These are phyloP conservation scores for Cryptoleucopteryx plumbea DNA, from an alignment of 2,113 vertebrate species.

Conservation along the genomic window DNA sequence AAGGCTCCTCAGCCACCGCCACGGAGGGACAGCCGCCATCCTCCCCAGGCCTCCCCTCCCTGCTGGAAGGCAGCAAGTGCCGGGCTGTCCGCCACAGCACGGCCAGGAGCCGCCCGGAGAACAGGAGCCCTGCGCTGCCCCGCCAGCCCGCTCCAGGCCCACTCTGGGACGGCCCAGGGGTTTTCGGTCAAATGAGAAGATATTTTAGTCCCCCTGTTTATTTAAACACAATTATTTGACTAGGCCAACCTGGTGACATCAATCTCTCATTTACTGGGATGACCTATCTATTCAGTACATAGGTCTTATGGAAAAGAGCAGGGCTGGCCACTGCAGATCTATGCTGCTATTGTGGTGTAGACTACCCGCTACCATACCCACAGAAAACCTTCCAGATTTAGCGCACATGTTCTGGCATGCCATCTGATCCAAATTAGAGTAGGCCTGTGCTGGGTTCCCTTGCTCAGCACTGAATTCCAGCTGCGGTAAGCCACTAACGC, in stretches of 20 bases:
- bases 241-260: neutral
- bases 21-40: rapidly evolving
- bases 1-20: neutral
- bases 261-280: neutral
- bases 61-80: neutral
- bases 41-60: rapidly evolving
- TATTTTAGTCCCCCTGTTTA: neutral
- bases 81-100: neutral
- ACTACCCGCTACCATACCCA: neutral
- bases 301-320: neutral
- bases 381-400: neutral
- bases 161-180: neutral
- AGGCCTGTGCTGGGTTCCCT: neutral
- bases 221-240: neutral
- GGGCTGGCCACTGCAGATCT: neutral
- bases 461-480: slow-evolving; percentile 41
- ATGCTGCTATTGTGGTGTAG: neutral
- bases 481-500: slow-evolving; percentile 34
- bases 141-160: too few species aligned
- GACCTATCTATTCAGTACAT: rapidly evolving
- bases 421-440: slow-evolving; percentile 55
- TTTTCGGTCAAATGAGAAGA: neutral
- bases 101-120: rapidly evolving
- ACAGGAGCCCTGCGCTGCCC: neutral
- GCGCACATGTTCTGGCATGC: neutral